These are phyloP conservation scores for Acleris laterana DNA, from an alignment of 2,888 invertebrate species.

Conservation along the genomic window DNA sequence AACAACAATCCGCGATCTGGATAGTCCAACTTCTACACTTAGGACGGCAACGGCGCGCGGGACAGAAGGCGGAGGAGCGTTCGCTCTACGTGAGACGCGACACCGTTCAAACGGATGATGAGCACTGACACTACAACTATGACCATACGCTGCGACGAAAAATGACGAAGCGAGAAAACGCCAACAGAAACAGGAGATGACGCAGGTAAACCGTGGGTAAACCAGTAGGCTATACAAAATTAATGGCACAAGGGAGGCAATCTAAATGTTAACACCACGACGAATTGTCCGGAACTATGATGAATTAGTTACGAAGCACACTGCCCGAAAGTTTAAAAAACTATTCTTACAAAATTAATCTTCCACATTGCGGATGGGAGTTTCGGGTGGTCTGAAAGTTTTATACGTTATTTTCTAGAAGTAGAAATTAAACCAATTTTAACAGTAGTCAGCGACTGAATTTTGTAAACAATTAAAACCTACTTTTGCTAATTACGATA, in stretches of 20 bases:
- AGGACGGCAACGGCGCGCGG: slow-evolving; percentile 32
- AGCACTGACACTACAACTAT: slow-evolving; percentile 51
- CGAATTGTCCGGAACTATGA: slow-evolving; percentile 50
- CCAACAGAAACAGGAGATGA: slow-evolving; percentile 45
- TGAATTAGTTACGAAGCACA: slow-evolving; percentile 63
- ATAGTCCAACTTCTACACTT: slow-evolving; percentile 8
- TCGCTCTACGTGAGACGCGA: slow-evolving; percentile 59
- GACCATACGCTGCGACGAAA: slow-evolving; percentile 66
- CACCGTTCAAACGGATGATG: slow-evolving; percentile 49
- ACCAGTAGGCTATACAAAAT: slow-evolving; percentile 69
- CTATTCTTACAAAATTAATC: slow-evolving; percentile 49
- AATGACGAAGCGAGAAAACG: slow-evolving; percentile 53
- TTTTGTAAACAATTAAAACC: slow-evolving; percentile 76
- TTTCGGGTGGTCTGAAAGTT: slow-evolving; percentile 64
- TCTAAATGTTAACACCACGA: slow-evolving; percentile 57
- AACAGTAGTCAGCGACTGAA: slow-evolving; percentile 82
- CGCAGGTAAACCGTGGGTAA: slow-evolving; percentile 73
- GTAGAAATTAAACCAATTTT: slow-evolving; percentile 74
- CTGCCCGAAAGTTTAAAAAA: slow-evolving; percentile 63
- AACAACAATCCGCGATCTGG: slow-evolving; percentile 6
- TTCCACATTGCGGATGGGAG: slow-evolving; percentile 58
- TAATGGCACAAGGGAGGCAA: slow-evolving; percentile 82
- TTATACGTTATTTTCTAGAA: slow-evolving; percentile 79
- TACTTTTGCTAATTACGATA: slow-evolving; percentile 73
- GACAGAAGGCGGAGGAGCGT: slow-evolving; percentile 40